Evolutionary conservation across 2,797 vertebrate genomes (phyloP), one percentile per base, ranked within the genome.

Genomic region (Hypotaenidia philippensis): DNA sequence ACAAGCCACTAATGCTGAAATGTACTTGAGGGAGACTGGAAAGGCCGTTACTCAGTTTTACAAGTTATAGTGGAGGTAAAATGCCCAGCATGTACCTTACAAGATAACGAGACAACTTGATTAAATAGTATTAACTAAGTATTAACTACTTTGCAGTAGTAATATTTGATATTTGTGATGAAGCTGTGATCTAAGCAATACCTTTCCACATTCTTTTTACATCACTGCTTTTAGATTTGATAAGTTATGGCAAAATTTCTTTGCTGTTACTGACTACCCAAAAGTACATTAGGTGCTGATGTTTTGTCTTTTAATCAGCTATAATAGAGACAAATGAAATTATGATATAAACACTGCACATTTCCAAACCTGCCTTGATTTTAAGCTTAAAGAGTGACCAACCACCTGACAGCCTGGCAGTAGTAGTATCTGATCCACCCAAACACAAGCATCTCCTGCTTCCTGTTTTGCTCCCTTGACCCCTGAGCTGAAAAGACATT

Each of bases 321-420:
- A 21, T 31, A 71, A 60, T 18, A 83, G 71, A 75, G n/a, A 79
- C 27, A 91, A 38, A 72, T 26, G 13, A 92, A 75, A 29, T 15
- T 64, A 69, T n/a, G 12, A 60, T 41, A 69, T 21, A 23, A 71
- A 50, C 34, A 22, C 4, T 20, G 11, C 19, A 32, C 6, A 41
- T 53, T 88, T 89, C 26, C 49, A 60, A 70, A 91, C 66, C 14
- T 56, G 31, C 12, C 29, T 75, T 53, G 36, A 81, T 64, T 80
- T 21, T 22, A 87, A 82, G 32, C 25, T 52, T 32, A 11, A 45
- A 22, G 45, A 50, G 44, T 36, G 49, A 70, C 11, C 10, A 60
- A 47, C 10, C 49, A 38, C 16, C 12, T 11, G 16, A 68, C 17
- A 81, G 27, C 12, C 31, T 10, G 11, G 21, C 45, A 12, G 11